Evolutionary conservation across 2,888 invertebrate genomes (phyloP).

Genomic region (Aspidiotus destructor): DNA sequence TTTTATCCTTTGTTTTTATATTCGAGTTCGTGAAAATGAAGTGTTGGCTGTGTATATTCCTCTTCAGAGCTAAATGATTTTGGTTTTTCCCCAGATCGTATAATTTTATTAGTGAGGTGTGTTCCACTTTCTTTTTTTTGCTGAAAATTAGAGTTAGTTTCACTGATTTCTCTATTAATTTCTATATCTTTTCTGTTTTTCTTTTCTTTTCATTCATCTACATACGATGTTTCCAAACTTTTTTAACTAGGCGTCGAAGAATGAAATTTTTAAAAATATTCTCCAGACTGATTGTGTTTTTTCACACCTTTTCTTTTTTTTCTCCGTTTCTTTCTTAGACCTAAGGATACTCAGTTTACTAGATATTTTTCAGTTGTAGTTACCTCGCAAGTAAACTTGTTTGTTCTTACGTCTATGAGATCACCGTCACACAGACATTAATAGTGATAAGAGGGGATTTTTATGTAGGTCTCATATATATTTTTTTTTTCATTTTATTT

Average conservation of each 20-base stretch:
- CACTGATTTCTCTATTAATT: too few relatives aligned
- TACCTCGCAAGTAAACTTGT: constrained; percentile 10
- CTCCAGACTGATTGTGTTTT: neutral
- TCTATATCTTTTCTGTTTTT: too few relatives aligned
- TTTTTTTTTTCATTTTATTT: too few relatives aligned
- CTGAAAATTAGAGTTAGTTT: too few relatives aligned
- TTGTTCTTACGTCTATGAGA: constrained; percentile 1
- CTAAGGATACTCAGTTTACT: constrained; percentile 4
- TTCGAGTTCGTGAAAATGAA: neutral
- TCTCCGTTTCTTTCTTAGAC: neutral
- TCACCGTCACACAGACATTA: too few relatives aligned
- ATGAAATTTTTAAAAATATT: too few relatives aligned
- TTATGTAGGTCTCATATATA: too few relatives aligned
- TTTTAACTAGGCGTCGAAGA: too few relatives aligned
- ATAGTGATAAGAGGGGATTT: too few relatives aligned
- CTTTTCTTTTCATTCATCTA: too few relatives aligned
- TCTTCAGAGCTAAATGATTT: constrained; percentile 4
- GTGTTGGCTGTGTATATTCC: neutral
- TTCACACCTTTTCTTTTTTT: neutral
- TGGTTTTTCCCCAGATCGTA: neutral
- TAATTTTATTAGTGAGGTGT: neutral
- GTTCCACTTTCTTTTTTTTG: neutral
- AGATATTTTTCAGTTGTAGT: constrained; percentile 1
- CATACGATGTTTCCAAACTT: too few relatives aligned
- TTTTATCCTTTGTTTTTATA: neutral